Percentiles rank a stretch among this genome's conserved stretches.
phyloP scores from a whole-genome alignment of 2,113 vertebrate species.

The Podarcis raffonei region DNA sequence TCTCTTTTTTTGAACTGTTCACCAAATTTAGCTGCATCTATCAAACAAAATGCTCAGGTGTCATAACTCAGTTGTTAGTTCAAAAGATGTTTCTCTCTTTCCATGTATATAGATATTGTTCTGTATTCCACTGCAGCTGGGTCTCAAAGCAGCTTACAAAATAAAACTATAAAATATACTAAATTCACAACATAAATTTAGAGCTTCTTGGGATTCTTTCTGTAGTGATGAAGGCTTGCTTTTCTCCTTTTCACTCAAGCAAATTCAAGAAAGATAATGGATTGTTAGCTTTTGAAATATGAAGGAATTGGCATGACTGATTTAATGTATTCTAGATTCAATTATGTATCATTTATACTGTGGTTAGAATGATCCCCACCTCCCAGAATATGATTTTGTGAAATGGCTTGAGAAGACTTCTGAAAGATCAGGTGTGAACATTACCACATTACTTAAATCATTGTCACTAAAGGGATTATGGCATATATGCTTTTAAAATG shows the following conservation, averaged over 20 bases:
- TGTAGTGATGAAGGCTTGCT: neutral
- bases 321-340: neutral
- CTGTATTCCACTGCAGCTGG: no score
- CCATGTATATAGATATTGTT: no score
- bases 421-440: neutral
- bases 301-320: neutral
- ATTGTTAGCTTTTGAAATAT: neutral
- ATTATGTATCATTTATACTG: neutral
- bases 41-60: no score
- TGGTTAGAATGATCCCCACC: neutral
- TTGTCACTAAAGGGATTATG: neutral
- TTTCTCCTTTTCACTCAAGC: neutral
- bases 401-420: neutral
- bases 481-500: neutral
- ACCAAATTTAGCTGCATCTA: no score
- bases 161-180: no score
- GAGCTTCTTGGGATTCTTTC: slow-evolving; percentile 15
- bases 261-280: neutral
- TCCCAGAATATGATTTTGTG: neutral
- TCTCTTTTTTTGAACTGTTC: neutral
- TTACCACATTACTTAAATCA: neutral
- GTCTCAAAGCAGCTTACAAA: no score
- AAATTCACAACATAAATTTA: neutral
- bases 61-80: no score
- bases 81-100: no score